Evolutionary conservation across 2,888 invertebrate species (phyloP), one percentile per base, ranked within the genome.

Genomic region (Nasonovia ribisnigri): DNA sequence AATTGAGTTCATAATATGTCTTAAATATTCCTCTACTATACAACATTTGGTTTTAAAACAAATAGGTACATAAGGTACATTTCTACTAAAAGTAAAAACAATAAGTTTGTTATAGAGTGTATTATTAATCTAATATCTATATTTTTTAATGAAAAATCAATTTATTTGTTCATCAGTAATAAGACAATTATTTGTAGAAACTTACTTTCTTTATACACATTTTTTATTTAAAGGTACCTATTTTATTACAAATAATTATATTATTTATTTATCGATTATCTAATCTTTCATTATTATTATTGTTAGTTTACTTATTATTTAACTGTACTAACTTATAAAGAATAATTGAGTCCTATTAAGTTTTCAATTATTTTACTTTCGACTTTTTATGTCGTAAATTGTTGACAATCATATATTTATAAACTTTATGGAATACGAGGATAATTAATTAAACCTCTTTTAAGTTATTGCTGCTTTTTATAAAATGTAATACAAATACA

Each of bases 401-500:
- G 26, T 67, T n/a, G 36, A 48, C 46, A 67, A 90, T 36, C 48
- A 20, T 77, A 67, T 20, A 46, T 36, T 67, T 20, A 36, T 77
- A 77, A 77, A 26, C 36, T 77, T 3, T n/a, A 90, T 24, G 24
- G n/a, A n/a, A 67, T 48, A 48, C 67, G 13, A 67, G 26, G 43
- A 48, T 48, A 77, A 67, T 90, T 48, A 46, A 26, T 48, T 77
- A 36, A 48, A 90, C 90, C 5, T 77, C 3, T 67, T 67, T 77
- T 77, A n/a, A 8, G 67, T n/a, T 67, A n/a, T 67, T 46, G 36
- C 11, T 36, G 13, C 1, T 48, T 90, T 48, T 20, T 51, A 90
- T 60, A n/a, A 16, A 77, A 77, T 48, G n/a, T 90, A 77, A 90
- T 77, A 90, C 48, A 90, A 90, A 90, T 36, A 24, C 77, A 1